phyloP scores from a whole-genome alignment of 2,888 invertebrate species.

The Notodonta ziczac region DNA sequence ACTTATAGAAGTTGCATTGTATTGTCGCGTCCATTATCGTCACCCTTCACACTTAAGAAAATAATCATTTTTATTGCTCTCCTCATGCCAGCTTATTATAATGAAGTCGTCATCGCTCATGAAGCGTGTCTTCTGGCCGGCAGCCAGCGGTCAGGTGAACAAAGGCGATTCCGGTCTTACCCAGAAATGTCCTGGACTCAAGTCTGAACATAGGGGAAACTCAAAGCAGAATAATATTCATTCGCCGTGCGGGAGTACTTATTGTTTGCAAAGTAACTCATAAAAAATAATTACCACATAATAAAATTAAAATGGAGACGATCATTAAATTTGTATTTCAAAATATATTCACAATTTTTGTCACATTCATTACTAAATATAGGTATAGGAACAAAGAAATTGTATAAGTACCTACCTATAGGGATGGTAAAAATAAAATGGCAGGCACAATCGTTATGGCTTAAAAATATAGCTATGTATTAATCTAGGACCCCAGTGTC shows the following conservation, averaged over 20 bases:
- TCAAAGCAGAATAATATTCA: slow-evolving; percentile 27
- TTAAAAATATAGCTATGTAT: too few species aligned
- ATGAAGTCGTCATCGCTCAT: slow-evolving; percentile 16
- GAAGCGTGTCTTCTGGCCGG: slow-evolving; percentile 21
- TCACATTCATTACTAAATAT: too few species aligned
- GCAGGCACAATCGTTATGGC: too few species aligned
- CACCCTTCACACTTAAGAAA: not conserved
- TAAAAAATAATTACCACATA: not conserved
- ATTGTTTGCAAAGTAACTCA: not conserved
- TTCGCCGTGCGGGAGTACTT: not conserved
- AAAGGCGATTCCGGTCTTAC: slow-evolving; percentile 29
- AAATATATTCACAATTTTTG: too few species aligned
- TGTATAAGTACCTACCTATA: too few species aligned
- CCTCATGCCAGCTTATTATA: slow-evolving; percentile 9
- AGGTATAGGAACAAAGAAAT: too few species aligned
- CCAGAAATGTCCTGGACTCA: slow-evolving; percentile 22
- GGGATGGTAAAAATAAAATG: too few species aligned
- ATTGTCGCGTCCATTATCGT: not conserved
- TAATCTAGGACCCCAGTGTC: too few species aligned
- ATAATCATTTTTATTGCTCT: not conserved
- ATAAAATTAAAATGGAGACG: too few species aligned
- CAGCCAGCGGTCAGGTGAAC: slow-evolving; percentile 37
- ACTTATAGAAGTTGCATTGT: not conserved
- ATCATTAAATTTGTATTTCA: too few species aligned
- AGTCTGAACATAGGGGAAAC: slow-evolving; percentile 23